Base-by-base conservation (phyloP, 1,140 invertebrate genomes). In the Rhagoletis pomonella region DNA sequence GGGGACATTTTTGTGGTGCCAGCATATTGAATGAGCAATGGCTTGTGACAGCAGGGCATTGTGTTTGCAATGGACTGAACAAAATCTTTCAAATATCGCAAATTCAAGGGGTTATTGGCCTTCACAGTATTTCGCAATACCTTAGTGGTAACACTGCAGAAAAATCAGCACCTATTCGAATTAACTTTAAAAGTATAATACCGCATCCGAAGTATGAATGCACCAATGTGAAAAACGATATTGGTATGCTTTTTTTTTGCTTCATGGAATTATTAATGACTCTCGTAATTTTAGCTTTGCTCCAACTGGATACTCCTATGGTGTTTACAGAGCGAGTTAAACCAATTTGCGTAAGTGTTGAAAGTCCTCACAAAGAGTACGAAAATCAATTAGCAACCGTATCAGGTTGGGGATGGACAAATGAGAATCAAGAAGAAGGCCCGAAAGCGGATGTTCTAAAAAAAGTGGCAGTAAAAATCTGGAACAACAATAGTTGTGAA, bases 41-140 rank as follows among this genome's bases (percentile, higher is more conserved):
- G 95, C 93, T 98, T 62, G 89, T 98, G 5, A 98, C 97, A 2
- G 97, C 98, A 2, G 97, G 96, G 0, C 98, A 98, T 93, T 98
- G 98, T 90, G 94, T 98, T 85, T 96, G 96, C 94, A 96, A 95
- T 90, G 95, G 95, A 89, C 93, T 94, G 85, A 93, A 95, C 85
- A 94, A 95, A 85, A 93, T 95, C 87, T 93, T 95, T 89, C 94
- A 94, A 85, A 93, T 95, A 0, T 93, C 94, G 17, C 95, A 95
- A 88, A 93, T 97, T 7, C 94, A 95, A 55, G 95, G 96, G 1
- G 95, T 95, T 1, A 93, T 96, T 1, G 96, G 96, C 0, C 94
- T 96, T 88, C 95, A 97, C 87, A 95, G 90, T 87, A 91, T 93
- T 55, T 90, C 86, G 7, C 90, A 92, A 42, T 92, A 90, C 73